Conservation (phyloP, 2,888 invertebrate genomes). For the Patella depressa region DNA sequence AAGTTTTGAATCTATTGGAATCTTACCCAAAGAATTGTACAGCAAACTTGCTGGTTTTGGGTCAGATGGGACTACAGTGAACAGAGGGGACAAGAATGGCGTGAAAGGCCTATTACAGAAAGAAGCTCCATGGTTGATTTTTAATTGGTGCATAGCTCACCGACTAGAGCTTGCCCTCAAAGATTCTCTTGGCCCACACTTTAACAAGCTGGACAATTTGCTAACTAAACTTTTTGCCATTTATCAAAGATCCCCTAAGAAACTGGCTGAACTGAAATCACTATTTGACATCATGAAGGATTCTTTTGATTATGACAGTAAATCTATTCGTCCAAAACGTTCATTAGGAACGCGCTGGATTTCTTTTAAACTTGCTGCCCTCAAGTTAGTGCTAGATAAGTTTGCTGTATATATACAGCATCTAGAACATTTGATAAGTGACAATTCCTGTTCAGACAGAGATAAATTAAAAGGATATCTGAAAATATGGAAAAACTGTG, state of each 20-base stretch:
- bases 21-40: not conserved
- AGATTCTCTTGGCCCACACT: not conserved
- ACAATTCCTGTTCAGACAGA: not conserved
- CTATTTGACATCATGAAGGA: not conserved
- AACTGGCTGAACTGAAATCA: not conserved
- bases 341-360: not conserved
- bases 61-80: not conserved
- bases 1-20: not conserved
- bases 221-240: not conserved
- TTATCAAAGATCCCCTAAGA: not conserved
- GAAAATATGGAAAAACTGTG: not conserved
- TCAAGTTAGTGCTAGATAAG: not conserved
- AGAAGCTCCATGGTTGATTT: not conserved
- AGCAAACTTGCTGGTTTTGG: not conserved
- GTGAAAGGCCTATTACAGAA: not conserved
- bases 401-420: constrained; percentile 2
- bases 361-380: not conserved
- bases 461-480: not conserved
- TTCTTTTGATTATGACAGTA: not conserved
- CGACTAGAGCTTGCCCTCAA: not conserved
- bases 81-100: not conserved
- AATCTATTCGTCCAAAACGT: not conserved
- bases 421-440: not conserved
- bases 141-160: not conserved
- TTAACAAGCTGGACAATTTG: not conserved